Conservation (phyloP, 2,797 vertebrate genomes). For the Emydoidea blandingii region DNA sequence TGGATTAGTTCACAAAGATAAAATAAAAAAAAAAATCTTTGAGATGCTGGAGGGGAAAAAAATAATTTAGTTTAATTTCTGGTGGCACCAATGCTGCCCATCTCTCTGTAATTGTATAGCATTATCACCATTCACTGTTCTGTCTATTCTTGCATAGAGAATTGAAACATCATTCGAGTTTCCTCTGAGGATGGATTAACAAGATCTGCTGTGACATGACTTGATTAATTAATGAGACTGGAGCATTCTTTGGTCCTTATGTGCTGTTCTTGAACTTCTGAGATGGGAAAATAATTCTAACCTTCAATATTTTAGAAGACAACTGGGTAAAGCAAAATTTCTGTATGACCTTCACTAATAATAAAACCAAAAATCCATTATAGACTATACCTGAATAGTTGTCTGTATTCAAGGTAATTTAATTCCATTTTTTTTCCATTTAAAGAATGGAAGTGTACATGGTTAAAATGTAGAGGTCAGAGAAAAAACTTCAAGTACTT, state of each 20-base stretch:
- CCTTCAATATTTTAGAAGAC: constrained; percentile 79
- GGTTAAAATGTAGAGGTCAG: not conserved
- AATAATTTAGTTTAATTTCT: constrained; percentile 56
- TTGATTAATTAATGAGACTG: constrained; percentile 81
- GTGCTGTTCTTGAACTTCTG: constrained; percentile 77
- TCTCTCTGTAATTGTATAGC: constrained; percentile 66
- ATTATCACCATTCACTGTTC: constrained; percentile 74
- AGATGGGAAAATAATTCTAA: constrained; percentile 77
- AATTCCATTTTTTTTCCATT: not conserved
- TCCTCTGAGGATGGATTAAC: constrained; percentile 80
- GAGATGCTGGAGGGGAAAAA: constrained; percentile 22
- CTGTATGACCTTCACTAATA: constrained; percentile 76
- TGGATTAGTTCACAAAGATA: constrained; percentile 26
- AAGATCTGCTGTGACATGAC: constrained; percentile 77
- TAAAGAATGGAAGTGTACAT: constrained; percentile 12
- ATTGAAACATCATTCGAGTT: constrained; percentile 78
- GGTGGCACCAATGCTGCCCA: constrained; percentile 50
- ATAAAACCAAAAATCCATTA: constrained; percentile 72
- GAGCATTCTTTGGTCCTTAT: constrained; percentile 72
- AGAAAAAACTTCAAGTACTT: not conserved
- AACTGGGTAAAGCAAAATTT: constrained; percentile 75
- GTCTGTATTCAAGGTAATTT: constrained; percentile 39
- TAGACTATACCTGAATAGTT: constrained; percentile 59
- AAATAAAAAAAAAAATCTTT: not conserved
- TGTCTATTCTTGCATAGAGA: constrained; percentile 78